Base-by-base conservation (phyloP, 2,888 invertebrate species). In the Coenonympha arcania region DNA sequence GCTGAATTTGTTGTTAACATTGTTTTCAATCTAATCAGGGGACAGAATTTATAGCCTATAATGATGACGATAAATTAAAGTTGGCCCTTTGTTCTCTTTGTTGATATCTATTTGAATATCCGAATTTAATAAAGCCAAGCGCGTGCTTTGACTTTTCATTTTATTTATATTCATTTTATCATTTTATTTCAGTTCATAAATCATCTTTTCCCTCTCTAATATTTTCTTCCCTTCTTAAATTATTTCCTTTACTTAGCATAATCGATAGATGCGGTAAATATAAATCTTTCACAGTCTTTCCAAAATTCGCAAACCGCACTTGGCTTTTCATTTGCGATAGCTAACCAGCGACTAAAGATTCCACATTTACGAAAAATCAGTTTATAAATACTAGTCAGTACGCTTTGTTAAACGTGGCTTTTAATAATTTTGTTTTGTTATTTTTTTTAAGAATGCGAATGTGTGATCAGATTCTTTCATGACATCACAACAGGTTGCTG, bases 371-470 rank as follows among this genome's bases (percentile, higher is more conserved):
- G 19, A 46, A 24, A 49, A 40, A 54, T 40, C 43, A 44, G 18
- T 50, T 45, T 30, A 33, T 40, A 41, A 20, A 31, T 52, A 40
- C 55, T 52, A 55, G 52, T 55, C 55, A 55, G 49, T 28, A 28
- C 33, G 49, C 30, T 55, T 51, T 18, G 47, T 47, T 39, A 37
- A 50, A 53, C 34, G 42, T 31, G 20, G 43, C 30, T 43, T 43
- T 47, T 42, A 42, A 42, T 30, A 49, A 46, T n/a, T n/a, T n/a
- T 39, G 34, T 46, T 49, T 30, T 31, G 20, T 47, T 40, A 43
- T 36, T 50, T 54, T 30, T 51, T 55, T 20, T 52, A 52, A 49
- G 48, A 48, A 42, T 46, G 39, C 37, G 24, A 26, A 26, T 40
- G 39, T 15, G 20, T 39, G 4, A 22, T 16, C 11, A 22, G 28